Conservation (phyloP, 2,888 invertebrate species). For the Rapana venosa region DNA sequence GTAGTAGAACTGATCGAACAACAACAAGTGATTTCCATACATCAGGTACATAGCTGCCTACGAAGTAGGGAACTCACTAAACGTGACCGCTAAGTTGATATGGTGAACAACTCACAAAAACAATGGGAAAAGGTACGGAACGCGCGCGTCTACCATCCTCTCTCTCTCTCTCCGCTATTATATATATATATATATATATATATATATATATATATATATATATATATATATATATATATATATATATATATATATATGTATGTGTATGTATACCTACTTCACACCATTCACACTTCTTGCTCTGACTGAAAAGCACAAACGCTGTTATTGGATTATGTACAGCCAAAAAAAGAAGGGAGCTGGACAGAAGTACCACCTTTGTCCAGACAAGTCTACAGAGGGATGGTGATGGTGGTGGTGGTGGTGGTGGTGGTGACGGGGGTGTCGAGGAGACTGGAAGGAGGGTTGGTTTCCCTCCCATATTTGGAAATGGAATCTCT, state of each 20-base stretch:
- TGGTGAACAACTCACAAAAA: not conserved
- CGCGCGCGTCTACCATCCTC: not conserved
- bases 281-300: slow-evolving; percentile 1
- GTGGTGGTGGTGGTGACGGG: no score
- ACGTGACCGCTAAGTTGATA: slow-evolving; percentile 17
- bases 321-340: not conserved
- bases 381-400: not conserved
- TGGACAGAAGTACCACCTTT: not conserved
- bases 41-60: slow-evolving; percentile 40
- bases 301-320: not conserved
- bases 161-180: no score
- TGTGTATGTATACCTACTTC: not conserved
- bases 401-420: not conserved
- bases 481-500: not conserved
- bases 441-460: not conserved
- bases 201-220: no score
- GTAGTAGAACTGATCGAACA: not conserved
- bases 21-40: slow-evolving; percentile 14
- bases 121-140: not conserved
- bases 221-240: no score
- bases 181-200: no score
- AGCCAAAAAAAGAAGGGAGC: not conserved
- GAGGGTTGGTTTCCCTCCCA: not conserved
- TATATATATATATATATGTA: no score
- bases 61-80: slow-evolving; percentile 40